Evolutionary conservation across 2,797 vertebrate species (phyloP), one percentile per base, ranked within the genome.

Genomic region (Varecia variegata): DNA sequence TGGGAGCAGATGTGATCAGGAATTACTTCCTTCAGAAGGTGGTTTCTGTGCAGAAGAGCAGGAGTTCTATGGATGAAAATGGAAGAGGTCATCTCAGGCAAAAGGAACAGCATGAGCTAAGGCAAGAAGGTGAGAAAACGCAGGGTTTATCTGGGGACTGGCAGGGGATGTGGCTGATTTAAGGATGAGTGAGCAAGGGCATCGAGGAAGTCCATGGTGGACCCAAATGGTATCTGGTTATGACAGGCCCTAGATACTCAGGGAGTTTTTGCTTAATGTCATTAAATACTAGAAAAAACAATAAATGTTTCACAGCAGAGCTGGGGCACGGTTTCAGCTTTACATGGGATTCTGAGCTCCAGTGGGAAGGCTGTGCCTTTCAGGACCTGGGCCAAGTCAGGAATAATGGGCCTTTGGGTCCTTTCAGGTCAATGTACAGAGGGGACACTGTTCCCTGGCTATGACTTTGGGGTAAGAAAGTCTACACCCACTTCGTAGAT

Each of bases 231-330:
- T 12, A 2, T 65, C 45, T 20, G 14, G 25, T 38, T 45, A 65
- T 9, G 12, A 90, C 25, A 40, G 5, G 14, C 5, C 11, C 32
- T 45, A 13, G 14, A n/a, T 13, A 32, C 43, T 10, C 40, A 17
- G 38, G 21, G 40, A 79, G 27, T 32, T 45, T 40, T 54, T 54
- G 52, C 18, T 79, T 56, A 77, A 50, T 54, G 45, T 11, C 47
- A 21, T 60, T 71, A 96, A 88, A 38, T 74, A 67, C 62, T 17
- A 80, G 52, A 13, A 43, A 93, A 93, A 82, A 88, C 18, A 74
- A 62, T 38, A 30, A 82, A 82, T 18, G 45, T 60, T 84, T 82
- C 60, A 90, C 81, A 88, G 73, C 11, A 76, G 20, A 91, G 76
- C 27, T 40, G 21, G 30, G 15, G 52, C 68, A 43, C 4, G 0